Percentiles rank a stretch among this genome's conserved stretches.
Evolutionary conservation across 2,113 vertebrate genomes (phyloP).

Genomic region (Ceratotherium simum): DNA sequence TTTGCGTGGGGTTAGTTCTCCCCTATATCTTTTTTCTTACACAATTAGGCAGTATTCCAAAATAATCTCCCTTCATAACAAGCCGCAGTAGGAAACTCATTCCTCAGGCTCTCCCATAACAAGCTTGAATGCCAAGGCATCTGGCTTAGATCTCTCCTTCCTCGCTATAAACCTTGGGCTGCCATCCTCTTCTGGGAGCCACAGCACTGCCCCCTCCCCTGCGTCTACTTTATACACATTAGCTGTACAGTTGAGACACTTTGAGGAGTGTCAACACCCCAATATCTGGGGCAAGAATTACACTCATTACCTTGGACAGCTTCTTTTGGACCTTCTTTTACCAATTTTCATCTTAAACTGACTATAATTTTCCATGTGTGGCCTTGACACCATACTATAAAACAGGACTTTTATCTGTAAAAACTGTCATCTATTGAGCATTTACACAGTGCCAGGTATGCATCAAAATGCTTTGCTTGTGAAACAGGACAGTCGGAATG

Average conservation of each 20-base stretch:
- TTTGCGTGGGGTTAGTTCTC: neutral
- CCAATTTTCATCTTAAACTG: neutral
- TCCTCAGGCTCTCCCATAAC: neutral
- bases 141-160: neutral
- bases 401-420: neutral
- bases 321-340: neutral
- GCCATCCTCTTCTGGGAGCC: neutral
- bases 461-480: neutral
- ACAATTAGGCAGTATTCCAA: neutral
- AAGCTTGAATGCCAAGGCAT: neutral
- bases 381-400: neutral
- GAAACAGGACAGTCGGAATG: neutral
- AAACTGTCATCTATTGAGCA: neutral
- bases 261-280: neutral
- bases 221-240: neutral
- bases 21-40: neutral
- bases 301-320: neutral
- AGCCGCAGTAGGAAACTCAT: neutral
- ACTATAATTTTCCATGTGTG: neutral
- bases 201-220: fast-evolving
- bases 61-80: neutral
- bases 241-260: neutral
- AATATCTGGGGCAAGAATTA: neutral
- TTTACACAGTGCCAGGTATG: neutral
- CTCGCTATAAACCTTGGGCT: neutral